Conservation (phyloP, 2,888 invertebrate genomes). For the Drosophila testacea region DNA sequence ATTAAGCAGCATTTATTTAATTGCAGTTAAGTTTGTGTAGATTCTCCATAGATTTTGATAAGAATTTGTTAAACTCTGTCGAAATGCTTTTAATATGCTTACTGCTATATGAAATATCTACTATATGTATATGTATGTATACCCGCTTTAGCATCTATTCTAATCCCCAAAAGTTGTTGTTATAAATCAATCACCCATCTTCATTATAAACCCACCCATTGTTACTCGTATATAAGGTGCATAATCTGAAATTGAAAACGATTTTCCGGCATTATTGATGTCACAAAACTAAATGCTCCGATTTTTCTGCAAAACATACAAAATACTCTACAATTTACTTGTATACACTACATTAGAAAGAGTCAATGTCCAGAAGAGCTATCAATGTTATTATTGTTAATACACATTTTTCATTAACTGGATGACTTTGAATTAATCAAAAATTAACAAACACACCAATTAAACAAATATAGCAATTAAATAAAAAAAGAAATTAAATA, state of each 20-base stretch:
- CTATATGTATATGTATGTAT: not conserved
- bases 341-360: slow-evolving; percentile 41
- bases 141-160: not conserved
- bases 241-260: slow-evolving; percentile 51
- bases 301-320: slow-evolving; percentile 48
- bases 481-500: slow-evolving; percentile 1
- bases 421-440: slow-evolving; percentile 24
- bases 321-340: slow-evolving; percentile 42
- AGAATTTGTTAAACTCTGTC: slow-evolving; percentile 39
- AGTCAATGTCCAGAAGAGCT: slow-evolving; percentile 14
- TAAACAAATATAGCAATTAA: slow-evolving; percentile 22
- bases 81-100: slow-evolving; percentile 54
- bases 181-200: slow-evolving; percentile 23
- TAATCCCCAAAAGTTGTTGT: slow-evolving; percentile 32
- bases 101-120: slow-evolving; percentile 26
- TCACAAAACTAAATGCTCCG: slow-evolving; percentile 65
- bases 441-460: slow-evolving; percentile 18
- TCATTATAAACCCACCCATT: slow-evolving; percentile 64
- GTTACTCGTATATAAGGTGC: slow-evolving; percentile 32
- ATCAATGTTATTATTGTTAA: slow-evolving; percentile 23
- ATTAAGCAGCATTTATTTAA: slow-evolving; percentile 46
- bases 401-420: slow-evolving; percentile 20
- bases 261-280: slow-evolving; percentile 61
- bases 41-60: slow-evolving; percentile 48
- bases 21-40: slow-evolving; percentile 70